Conservation (phyloP, 1,140 invertebrate species). For the Diploscapter pachys region DNA sequence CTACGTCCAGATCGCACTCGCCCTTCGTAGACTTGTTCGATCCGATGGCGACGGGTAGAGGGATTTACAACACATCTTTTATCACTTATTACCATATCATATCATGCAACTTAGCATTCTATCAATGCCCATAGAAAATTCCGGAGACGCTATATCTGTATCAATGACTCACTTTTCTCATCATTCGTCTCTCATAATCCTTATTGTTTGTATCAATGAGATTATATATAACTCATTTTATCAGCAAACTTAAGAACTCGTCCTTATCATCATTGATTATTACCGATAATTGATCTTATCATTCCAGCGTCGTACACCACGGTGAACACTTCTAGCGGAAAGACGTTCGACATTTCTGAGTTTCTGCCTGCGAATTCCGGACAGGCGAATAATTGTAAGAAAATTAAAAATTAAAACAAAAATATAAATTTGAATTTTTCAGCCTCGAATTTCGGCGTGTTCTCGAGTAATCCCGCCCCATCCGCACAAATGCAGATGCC, state of each 20-base stretch:
- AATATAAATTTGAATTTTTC: neutral
- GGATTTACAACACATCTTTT: too few relatives aligned
- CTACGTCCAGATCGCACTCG: too few relatives aligned
- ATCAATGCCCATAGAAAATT: neutral
- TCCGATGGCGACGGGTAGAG: too few relatives aligned
- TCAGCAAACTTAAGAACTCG: neutral
- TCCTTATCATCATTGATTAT: neutral
- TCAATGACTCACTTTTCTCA: neutral
- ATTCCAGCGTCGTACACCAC: conserved; percentile 1
- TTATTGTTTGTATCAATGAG: neutral
- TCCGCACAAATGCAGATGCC: neutral
- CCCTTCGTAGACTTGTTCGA: too few relatives aligned
- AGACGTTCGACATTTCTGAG: conserved; percentile 4
- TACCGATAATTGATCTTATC: neutral
- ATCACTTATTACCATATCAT: too few relatives aligned
- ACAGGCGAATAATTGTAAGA: neutral
- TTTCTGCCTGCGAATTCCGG: conserved; percentile 5
- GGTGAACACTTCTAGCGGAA: neutral
- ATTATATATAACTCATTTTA: neutral
- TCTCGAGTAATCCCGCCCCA: neutral
- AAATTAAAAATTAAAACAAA: too few relatives aligned
- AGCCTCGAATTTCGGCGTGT: neutral
- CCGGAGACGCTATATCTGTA: neutral
- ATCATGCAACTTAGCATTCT: too few relatives aligned
- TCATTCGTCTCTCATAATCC: neutral